Percentiles rank a stretch among this genome's conserved stretches.
These are phyloP conservation scores for Phalloptychus januarius DNA, from an alignment of 2,797 vertebrate genomes.

Conservation along the genomic window DNA sequence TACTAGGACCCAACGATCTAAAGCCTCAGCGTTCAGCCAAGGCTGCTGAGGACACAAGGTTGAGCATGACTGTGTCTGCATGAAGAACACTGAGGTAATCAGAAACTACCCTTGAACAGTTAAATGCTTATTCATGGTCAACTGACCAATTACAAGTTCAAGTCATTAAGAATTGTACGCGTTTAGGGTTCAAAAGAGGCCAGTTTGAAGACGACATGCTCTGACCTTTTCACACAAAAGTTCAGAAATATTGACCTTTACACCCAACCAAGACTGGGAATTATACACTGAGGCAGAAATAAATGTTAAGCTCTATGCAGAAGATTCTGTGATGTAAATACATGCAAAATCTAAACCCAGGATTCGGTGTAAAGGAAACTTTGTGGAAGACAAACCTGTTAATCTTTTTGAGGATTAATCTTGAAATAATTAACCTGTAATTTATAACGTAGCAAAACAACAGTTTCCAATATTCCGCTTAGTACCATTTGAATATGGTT, in stretches of 20 bases:
- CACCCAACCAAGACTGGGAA: neutral
- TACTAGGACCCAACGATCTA: constrained; percentile 16
- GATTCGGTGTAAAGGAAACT: neutral
- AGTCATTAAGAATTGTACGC: neutral
- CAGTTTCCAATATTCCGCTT: neutral
- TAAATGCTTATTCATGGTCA: constrained; percentile 1
- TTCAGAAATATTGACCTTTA: neutral
- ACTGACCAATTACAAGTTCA: neutral
- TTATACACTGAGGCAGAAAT: neutral
- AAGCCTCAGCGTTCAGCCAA: constrained; percentile 29
- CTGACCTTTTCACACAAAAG: neutral
- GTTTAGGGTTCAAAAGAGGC: neutral
- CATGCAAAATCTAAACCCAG: neutral
- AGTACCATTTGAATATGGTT: neutral
- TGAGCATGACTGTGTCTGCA: constrained; percentile 10
- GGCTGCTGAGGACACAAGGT: constrained; percentile 12
- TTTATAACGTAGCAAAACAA: neutral
- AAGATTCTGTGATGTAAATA: neutral
- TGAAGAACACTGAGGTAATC: neutral
- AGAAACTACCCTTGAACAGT: neutral
- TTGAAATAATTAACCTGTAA: neutral
- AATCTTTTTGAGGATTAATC: neutral
- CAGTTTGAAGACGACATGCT: neutral
- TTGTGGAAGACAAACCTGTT: neutral
- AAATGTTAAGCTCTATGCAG: neutral